Conservation (phyloP, 2,888 invertebrate genomes). For the Mimachlamys varia region DNA sequence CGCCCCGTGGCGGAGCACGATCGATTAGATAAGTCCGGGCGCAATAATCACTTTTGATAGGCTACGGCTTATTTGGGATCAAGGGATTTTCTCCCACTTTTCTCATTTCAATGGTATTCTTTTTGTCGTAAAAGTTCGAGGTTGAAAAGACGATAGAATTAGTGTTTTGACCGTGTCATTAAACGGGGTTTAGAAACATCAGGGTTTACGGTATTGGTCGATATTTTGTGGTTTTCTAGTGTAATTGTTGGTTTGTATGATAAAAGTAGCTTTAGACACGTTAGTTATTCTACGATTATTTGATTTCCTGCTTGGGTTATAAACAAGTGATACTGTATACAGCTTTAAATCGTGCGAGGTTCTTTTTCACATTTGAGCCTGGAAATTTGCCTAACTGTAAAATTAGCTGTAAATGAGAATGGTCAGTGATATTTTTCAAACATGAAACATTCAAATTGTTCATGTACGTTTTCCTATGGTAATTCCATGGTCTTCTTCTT, state of each 20-base stretch:
- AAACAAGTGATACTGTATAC: not conserved
- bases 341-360: too few relatives aligned
- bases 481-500: too few relatives aligned
- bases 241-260: not conserved
- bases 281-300: not conserved
- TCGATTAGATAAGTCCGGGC: not conserved
- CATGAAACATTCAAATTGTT: too few relatives aligned
- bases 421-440: too few relatives aligned
- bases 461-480: too few relatives aligned
- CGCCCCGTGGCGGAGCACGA: not conserved
- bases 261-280: not conserved
- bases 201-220: not conserved
- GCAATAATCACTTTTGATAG: slow-evolving; percentile 2
- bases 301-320: not conserved
- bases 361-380: too few relatives aligned
- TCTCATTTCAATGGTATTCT: slow-evolving; percentile 28
- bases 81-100: slow-evolving; percentile 22
- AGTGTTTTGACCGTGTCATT: not conserved
- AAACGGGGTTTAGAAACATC: not conserved
- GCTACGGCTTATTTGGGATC: not conserved
- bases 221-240: not conserved
- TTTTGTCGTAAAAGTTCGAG: not conserved
- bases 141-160: not conserved
- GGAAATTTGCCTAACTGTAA: too few relatives aligned
- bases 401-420: too few relatives aligned